Evolutionary conservation across 2,888 invertebrate species (phyloP), one percentile per base, ranked within the genome.

Genomic region (Steromphala cineraria): DNA sequence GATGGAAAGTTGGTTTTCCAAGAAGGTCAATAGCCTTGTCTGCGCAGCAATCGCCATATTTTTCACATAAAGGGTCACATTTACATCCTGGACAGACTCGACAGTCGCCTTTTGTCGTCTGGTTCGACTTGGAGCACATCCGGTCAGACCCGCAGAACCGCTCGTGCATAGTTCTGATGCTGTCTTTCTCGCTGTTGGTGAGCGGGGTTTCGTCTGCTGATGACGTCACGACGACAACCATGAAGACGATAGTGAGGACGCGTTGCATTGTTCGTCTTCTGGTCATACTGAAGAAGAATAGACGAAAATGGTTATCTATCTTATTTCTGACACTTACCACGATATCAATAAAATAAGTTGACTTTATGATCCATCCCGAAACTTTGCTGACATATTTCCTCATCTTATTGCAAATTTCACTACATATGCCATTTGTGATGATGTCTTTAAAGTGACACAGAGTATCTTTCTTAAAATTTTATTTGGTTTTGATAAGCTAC

Each of bases 1-100:
- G 62, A 28, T 62, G 62, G 28, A 62, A 62, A 21, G 24, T 62
- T 24, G 62, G 62, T 15, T 24, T 62, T 62, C 62, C 55, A 4
- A 55, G 21, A 13, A 77, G 13, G 13, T 80, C 71, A 67, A 84
- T 21, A 15, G 79, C 82, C 40, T 77, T 67, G 36, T 86, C 84
- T 1, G 86, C 84, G 71, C 86, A 86, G 53, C 86, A 86, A 56
- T 86, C 86, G 10, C 80, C 82, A 67, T 80, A 85, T 52, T 52
- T 40, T 3, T 24, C 53, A 52, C 86, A 86, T n/a, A 52, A 53
- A 13, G 80, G 52, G 76, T 86, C 85, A 52, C 86, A 86, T 24
- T 81, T 79, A 40, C 86, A 86, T 8, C 79, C 75, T 13, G 81
- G 19, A 52, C 86, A 86, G 21, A 78, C 67, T 28, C 84, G 81